A percentile compares a stretch with the other conserved stretches of the same genome.
phyloP scores from a whole-genome alignment of 2,113 vertebrate species.

The Piliocolobus tephrosceles region DNA sequence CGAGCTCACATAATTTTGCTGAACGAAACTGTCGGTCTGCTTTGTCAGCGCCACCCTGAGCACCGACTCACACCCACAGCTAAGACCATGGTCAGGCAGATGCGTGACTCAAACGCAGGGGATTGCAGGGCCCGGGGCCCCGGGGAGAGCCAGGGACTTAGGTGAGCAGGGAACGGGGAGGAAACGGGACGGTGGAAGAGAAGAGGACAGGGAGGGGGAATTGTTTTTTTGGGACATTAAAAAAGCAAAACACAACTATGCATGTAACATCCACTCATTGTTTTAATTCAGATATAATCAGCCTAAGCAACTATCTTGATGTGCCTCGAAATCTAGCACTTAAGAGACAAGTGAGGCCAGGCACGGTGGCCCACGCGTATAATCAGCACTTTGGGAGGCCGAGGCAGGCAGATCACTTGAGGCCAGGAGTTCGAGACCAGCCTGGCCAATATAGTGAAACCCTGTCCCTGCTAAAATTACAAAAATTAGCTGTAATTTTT shows the following conservation, averaged over 20 bases:
- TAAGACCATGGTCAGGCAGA: fast-evolving
- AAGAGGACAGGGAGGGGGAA: background rate
- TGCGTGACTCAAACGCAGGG: fast-evolving
- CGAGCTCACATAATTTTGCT: fast-evolving
- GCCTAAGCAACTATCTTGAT: background rate
- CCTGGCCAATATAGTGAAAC: too few relatives aligned
- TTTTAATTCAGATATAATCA: fast-evolving
- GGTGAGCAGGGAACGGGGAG: fast-evolving
- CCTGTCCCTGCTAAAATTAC: too few relatives aligned
- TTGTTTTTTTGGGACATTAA: too few relatives aligned
- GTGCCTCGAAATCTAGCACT: background rate
- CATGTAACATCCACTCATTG: fast-evolving
- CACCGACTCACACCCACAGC: background rate
- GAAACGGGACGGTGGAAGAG: background rate
- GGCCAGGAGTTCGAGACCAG: too few relatives aligned
- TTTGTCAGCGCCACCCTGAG: fast-evolving
- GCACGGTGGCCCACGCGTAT: too few relatives aligned
- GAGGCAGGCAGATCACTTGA: too few relatives aligned
- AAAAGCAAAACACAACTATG: too few relatives aligned
- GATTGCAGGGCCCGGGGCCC: fast-evolving
- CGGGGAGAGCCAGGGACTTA: background rate
- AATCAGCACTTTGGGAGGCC: too few relatives aligned
- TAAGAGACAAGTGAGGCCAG: background rate
- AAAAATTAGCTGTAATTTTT: too few relatives aligned
- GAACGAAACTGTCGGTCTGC: fast-evolving